phyloP scores from a whole-genome alignment of 30 jellyfish, hydroid and myxozoan species.

The Chironex yamaguchii region DNA sequence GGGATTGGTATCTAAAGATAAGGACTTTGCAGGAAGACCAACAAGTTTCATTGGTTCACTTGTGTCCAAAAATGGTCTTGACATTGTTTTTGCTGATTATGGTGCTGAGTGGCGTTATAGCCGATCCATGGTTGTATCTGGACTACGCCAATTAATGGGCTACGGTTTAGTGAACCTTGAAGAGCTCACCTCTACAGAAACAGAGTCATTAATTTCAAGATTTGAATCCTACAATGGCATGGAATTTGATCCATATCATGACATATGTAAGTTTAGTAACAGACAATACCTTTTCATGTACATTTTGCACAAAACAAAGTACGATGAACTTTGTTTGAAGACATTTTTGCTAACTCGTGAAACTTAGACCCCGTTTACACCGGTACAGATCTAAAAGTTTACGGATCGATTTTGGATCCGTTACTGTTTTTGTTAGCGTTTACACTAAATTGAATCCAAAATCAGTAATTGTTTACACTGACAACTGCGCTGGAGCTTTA shows the following conservation, averaged over 20 bases:
- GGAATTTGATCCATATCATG: not conserved
- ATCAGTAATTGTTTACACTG: no score
- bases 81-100: slow-evolving; percentile 45
- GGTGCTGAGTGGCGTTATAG: slow-evolving; percentile 44
- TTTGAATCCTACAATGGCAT: not conserved
- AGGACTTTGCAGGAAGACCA: slow-evolving; percentile 64
- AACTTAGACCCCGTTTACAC: no score
- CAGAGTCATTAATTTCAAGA: not conserved
- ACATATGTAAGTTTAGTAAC: slow-evolving; percentile 18
- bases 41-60: slow-evolving; percentile 18
- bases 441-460: no score
- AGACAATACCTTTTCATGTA: no score
- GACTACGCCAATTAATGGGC: slow-evolving; percentile 18
- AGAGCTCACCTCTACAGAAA: not conserved
- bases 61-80: slow-evolving; percentile 26
- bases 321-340: no score
- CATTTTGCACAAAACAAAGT: no score
- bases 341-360: no score
- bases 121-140: slow-evolving; percentile 10
- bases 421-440: no score
- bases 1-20: not conserved
- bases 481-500: no score
- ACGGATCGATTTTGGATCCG: no score
- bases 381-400: no score
- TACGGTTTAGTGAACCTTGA: slow-evolving; percentile 3